Percentiles rank a stretch among this genome's conserved stretches.
These are phyloP conservation scores for Serranus cabrilla DNA, from an alignment of 2,797 vertebrate genomes.

Conservation along the genomic window DNA sequence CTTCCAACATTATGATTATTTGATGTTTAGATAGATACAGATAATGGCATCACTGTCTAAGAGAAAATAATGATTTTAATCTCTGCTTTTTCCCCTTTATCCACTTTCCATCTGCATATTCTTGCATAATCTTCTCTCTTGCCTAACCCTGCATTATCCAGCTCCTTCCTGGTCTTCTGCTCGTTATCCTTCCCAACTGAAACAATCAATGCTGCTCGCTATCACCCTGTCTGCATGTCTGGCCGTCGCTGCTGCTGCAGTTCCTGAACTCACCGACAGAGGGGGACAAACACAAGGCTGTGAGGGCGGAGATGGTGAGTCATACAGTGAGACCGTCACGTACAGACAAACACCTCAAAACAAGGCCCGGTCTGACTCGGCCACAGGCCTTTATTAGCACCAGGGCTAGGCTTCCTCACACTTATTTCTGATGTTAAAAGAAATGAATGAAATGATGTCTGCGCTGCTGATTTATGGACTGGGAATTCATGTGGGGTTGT, in stretches of 20 bases:
- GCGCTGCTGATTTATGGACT: background rate
- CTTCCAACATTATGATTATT: too few species aligned
- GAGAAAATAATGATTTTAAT: background rate
- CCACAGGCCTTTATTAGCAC: conserved; percentile 15
- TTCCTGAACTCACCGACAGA: conserved; percentile 52
- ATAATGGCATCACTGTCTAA: background rate
- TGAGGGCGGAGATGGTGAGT: conserved; percentile 69
- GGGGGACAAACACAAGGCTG: conserved; percentile 58
- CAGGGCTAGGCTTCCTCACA: background rate
- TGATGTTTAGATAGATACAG: too few species aligned
- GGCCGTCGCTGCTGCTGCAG: conserved; percentile 25
- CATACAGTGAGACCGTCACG: conserved; percentile 68
- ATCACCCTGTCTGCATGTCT: conserved; percentile 25
- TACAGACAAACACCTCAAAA: conserved; percentile 52
- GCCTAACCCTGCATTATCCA: background rate
- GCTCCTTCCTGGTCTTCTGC: background rate
- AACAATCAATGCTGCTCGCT: conserved; percentile 24
- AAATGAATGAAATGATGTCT: background rate
- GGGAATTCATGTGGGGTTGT: background rate
- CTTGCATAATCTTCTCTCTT: background rate
- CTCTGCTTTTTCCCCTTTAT: background rate
- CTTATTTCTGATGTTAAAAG: background rate
- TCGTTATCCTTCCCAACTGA: conserved; percentile 17
- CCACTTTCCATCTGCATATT: background rate
- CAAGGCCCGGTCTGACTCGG: conserved; percentile 42